Evolutionary conservation across 2,888 invertebrate species (phyloP).

Genomic region (Eledona agricola): DNA sequence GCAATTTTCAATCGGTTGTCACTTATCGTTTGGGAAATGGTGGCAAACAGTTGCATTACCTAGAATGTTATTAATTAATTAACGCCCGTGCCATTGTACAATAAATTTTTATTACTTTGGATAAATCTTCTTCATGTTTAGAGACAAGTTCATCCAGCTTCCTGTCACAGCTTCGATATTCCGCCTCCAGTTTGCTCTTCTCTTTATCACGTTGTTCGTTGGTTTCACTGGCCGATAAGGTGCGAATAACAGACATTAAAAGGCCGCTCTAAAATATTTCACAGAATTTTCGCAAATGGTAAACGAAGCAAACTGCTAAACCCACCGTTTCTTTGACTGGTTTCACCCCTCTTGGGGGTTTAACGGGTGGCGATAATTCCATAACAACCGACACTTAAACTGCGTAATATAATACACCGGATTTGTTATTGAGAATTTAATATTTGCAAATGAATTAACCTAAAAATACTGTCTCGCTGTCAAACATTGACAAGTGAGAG

Average conservation of each 20-base stretch:
- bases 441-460: no score
- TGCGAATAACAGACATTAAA: conserved; percentile 94
- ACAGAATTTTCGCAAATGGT: no score
- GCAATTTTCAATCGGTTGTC: conserved; percentile 79
- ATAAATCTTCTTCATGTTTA: conserved; percentile 86
- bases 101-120: conserved; percentile 75
- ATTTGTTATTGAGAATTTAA: no score
- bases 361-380: conserved; percentile 73
- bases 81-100: no score
- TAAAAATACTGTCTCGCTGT: no score
- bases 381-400: no score
- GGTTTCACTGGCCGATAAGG: conserved; percentile 92
- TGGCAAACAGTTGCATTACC: conserved; percentile 75
- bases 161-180: conserved; percentile 91
- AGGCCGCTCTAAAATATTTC: conserved; percentile 76
- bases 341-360: conserved; percentile 88
- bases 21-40: conserved; percentile 79
- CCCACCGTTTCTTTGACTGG: conserved; percentile 85
- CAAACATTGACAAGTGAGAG: no score
- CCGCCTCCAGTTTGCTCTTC: conserved; percentile 91
- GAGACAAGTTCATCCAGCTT: conserved; percentile 88
- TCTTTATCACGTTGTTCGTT: conserved; percentile 93
- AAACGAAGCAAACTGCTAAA: no score
- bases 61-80: conserved; percentile 43
- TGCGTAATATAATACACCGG: no score